Evolutionary conservation across 2,113 vertebrate genomes (phyloP).

Genomic region (Typhlomys cinereus): DNA sequence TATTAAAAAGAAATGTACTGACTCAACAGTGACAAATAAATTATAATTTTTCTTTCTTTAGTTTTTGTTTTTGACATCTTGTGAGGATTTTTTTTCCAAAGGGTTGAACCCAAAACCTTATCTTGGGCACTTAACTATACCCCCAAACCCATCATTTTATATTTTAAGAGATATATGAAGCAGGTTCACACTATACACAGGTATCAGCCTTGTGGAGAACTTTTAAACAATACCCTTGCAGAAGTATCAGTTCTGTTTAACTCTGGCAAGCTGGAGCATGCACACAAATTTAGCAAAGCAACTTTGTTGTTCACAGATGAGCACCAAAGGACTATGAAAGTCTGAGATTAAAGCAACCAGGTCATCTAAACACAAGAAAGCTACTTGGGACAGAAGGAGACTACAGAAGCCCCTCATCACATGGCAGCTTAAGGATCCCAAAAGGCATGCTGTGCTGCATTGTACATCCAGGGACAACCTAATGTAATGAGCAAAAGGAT

Average conservation of each 20-base stretch:
- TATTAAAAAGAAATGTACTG: conserved; percentile 81
- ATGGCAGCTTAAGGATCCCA: background rate
- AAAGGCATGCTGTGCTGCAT: background rate
- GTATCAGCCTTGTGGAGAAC: background rate
- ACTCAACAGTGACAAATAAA: conserved; percentile 77
- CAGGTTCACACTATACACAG: background rate
- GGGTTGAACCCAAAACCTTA: too few species aligned
- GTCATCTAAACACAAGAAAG: background rate
- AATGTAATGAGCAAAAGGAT: background rate
- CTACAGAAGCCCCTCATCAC: background rate
- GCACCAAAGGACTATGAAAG: background rate
- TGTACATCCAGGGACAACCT: background rate
- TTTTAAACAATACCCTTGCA: background rate
- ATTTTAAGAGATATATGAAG: conserved; percentile 68
- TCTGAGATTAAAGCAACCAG: background rate
- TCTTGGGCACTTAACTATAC: too few species aligned
- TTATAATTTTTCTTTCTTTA: conserved; percentile 59
- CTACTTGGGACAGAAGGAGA: background rate
- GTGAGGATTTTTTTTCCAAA: background rate
- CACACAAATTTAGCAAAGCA: background rate
- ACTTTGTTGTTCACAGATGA: background rate
- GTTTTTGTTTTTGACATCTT: background rate
- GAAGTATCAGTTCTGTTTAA: background rate
- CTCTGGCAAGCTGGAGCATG: background rate
- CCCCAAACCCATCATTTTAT: conserved; percentile 65